Percentiles rank a stretch among this genome's conserved stretches.
These are phyloP conservation scores for Cephalopterus ornatus DNA, from an alignment of 2,113 vertebrate species.

Conservation along the genomic window DNA sequence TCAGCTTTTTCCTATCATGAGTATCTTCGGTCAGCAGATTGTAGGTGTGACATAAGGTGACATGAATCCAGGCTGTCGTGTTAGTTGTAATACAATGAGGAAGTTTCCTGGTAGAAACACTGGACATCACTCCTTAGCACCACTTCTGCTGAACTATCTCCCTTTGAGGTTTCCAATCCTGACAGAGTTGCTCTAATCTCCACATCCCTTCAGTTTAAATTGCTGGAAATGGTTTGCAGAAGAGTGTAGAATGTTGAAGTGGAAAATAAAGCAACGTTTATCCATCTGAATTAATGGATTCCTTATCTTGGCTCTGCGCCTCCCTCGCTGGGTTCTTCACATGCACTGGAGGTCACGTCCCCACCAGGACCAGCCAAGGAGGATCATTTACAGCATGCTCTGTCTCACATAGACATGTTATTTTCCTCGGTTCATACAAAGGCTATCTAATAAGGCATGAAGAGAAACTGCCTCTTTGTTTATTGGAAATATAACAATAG, in stretches of 20 bases:
- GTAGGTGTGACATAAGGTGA: background rate
- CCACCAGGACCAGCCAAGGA: background rate
- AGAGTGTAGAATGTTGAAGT: background rate
- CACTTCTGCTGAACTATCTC: background rate
- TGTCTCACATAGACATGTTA: background rate
- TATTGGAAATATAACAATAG: slow-evolving; percentile 3
- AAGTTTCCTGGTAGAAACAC: background rate
- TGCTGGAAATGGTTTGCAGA: background rate
- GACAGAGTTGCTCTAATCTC: background rate
- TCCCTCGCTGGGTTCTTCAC: background rate
- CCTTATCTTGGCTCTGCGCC: background rate
- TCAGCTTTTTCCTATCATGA: background rate
- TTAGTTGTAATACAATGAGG: background rate
- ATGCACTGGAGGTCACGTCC: background rate
- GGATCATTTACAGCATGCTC: background rate
- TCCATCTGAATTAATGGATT: background rate
- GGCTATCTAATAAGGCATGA: background rate
- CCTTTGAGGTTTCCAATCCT: background rate
- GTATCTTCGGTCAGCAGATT: background rate
- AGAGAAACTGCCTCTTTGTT: slow-evolving; percentile 40
- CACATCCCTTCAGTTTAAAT: background rate
- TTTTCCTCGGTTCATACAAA: background rate
- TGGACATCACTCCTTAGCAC: background rate
- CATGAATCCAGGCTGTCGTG: background rate
- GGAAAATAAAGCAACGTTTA: background rate